phyloP scores from a whole-genome alignment of 2,113 vertebrate species.

The Chascanopsetta lugubris region DNA sequence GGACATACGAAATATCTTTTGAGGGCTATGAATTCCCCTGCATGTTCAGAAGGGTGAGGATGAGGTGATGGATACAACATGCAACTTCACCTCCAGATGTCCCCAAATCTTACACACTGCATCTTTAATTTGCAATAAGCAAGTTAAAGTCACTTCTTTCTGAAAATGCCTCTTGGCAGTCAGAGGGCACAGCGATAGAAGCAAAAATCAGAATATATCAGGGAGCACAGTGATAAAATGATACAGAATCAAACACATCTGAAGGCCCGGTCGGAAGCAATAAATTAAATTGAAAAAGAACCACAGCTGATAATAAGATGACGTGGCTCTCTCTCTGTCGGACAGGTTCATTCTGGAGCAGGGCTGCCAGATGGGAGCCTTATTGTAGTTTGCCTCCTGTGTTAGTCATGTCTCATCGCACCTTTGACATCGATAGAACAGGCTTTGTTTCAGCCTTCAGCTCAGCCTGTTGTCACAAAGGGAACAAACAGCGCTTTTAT shows the following conservation, averaged over 20 bases:
- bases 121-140: background rate
- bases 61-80: too few species aligned
- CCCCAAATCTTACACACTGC: too few species aligned
- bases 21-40: too few species aligned
- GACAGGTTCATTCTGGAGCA: conserved; percentile 43
- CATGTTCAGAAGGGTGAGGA: too few species aligned
- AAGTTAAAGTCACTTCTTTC: background rate
- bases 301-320: background rate
- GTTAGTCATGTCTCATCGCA: conserved; percentile 77
- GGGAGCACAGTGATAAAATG: background rate
- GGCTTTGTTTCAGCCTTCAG: conserved; percentile 64
- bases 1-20: too few species aligned
- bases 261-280: background rate
- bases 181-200: too few species aligned
- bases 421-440: conserved; percentile 71
- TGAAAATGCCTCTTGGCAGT: too few species aligned
- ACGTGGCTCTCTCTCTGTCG: conserved; percentile 1
- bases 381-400: conserved; percentile 69
- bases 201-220: background rate
- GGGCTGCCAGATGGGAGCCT: conserved; percentile 64
- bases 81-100: too few species aligned
- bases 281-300: background rate
- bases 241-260: background rate
- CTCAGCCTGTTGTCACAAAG: conserved; percentile 59
- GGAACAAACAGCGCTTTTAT: conserved; percentile 71